These are phyloP conservation scores for Micrasema minimum DNA, from an alignment of 1,140 invertebrate species.

Conservation along the genomic window DNA sequence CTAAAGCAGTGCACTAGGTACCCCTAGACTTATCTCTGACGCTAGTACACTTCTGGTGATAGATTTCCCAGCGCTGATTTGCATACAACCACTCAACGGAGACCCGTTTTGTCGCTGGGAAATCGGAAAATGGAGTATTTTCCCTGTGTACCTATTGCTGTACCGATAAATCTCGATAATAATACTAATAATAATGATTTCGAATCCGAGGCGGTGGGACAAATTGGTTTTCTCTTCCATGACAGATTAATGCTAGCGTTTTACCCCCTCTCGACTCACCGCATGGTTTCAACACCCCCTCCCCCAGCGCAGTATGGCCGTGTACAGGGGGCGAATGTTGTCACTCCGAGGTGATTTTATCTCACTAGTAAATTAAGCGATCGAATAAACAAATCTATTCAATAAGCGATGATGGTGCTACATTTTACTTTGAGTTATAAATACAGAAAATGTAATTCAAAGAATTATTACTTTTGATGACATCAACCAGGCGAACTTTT, in stretches of 20 bases:
- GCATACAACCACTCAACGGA: constrained; percentile 42
- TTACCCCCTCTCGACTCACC: constrained; percentile 7
- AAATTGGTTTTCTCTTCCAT: constrained; percentile 54
- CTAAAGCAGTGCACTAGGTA: constrained; percentile 2
- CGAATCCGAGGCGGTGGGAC: constrained; percentile 47
- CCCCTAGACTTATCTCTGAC: constrained; percentile 38
- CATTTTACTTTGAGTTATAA: too few species aligned
- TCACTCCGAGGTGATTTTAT: neutral
- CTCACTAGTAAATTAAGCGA: neutral
- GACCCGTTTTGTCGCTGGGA: constrained; percentile 44
- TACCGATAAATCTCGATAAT: constrained; percentile 42
- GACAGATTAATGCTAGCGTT: constrained; percentile 53
- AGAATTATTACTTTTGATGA: too few species aligned
- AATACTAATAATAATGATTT: constrained; percentile 54
- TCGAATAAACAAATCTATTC: neutral
- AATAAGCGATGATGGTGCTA: too few species aligned
- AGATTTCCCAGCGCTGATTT: constrained; percentile 47
- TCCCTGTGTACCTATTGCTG: constrained; percentile 41
- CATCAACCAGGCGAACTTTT: too few species aligned
- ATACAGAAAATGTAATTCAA: too few species aligned
- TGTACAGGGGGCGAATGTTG: constrained; percentile 20
- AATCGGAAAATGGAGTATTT: constrained; percentile 49
- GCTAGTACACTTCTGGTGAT: constrained; percentile 44
- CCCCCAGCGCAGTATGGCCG: neutral
- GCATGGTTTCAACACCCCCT: neutral